Evolutionary conservation across 2,797 vertebrate species (phyloP).

Genomic region (Pseudochromis fuscus): DNA sequence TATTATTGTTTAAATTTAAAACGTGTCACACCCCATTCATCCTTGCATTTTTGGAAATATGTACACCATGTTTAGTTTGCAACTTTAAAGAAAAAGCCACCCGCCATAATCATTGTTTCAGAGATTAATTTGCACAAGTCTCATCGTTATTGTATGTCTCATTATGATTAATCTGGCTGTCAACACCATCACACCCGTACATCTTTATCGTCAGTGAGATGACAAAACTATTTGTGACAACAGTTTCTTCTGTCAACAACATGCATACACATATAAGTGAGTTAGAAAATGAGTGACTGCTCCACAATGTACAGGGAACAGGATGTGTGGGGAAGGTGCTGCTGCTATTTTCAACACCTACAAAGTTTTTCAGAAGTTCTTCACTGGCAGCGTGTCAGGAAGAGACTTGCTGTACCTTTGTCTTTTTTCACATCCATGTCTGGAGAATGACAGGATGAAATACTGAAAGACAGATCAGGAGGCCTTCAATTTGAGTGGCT

Average conservation of each 20-base stretch:
- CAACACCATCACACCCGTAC: conserved; percentile 3
- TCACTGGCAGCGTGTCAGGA: conserved; percentile 55
- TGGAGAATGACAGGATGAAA: conserved; percentile 58
- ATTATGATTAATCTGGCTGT: conserved; percentile 14
- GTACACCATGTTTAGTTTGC: not conserved
- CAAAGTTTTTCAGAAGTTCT: conserved; percentile 65
- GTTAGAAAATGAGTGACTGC: conserved; percentile 33
- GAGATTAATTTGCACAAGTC: not conserved
- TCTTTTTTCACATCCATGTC: conserved; percentile 26
- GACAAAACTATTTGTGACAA: conserved; percentile 23
- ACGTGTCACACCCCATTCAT: too few relatives aligned
- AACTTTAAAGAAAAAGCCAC: not conserved
- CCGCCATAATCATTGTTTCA: not conserved
- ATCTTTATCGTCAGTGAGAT: conserved; percentile 21
- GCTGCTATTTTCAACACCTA: conserved; percentile 65
- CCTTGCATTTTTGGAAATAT: too few relatives aligned
- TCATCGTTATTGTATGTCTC: not conserved
- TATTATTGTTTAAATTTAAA: too few relatives aligned
- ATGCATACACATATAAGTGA: conserved; percentile 36
- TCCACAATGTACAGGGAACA: conserved; percentile 38
- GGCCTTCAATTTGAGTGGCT: conserved; percentile 51
- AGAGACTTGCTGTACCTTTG: conserved; percentile 28
- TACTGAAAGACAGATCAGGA: conserved; percentile 49
- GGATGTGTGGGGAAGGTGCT: conserved; percentile 27
- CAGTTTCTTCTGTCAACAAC: conserved; percentile 15